A percentile compares a stretch with the other conserved stretches of the same genome.
These are phyloP conservation scores for Actias luna DNA, from an alignment of 2,888 invertebrate genomes.

Conservation along the genomic window DNA sequence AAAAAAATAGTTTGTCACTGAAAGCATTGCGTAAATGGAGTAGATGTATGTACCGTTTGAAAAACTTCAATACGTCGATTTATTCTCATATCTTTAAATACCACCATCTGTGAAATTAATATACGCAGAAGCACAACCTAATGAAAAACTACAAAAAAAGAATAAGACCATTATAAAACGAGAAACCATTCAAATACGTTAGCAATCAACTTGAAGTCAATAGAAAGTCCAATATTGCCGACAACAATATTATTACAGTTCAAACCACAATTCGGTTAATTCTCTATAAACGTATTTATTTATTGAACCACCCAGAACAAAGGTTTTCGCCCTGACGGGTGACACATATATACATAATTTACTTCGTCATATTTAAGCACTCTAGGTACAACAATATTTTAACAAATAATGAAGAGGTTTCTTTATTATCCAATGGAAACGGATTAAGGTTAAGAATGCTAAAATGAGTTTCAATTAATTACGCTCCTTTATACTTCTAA, in stretches of 20 bases:
- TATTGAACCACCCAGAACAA: not conserved
- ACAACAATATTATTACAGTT: constrained; percentile 28
- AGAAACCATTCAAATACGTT: not conserved
- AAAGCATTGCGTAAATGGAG: too few species aligned
- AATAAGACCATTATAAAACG: not conserved
- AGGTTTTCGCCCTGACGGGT: not conserved
- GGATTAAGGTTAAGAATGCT: not conserved
- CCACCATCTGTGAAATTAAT: not conserved
- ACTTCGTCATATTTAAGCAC: not conserved
- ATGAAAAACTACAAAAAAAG: not conserved
- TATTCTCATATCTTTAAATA: not conserved
- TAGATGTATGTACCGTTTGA: too few species aligned
- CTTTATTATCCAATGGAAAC: not conserved
- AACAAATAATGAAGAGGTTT: not conserved
- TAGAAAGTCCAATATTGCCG: constrained; percentile 45
- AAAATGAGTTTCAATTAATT: not conserved
- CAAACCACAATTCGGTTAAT: constrained; percentile 24
- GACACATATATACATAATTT: not conserved
- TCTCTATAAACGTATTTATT: constrained; percentile 21
- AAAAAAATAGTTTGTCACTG: too few species aligned
- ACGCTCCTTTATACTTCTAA: not conserved
- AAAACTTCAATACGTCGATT: too few species aligned
- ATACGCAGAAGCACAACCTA: not conserved
- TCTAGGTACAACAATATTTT: not conserved
- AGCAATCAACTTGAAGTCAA: constrained; percentile 33